Evolutionary conservation across 2,888 invertebrate species (phyloP).

Genomic region (Nudaria mundana): DNA sequence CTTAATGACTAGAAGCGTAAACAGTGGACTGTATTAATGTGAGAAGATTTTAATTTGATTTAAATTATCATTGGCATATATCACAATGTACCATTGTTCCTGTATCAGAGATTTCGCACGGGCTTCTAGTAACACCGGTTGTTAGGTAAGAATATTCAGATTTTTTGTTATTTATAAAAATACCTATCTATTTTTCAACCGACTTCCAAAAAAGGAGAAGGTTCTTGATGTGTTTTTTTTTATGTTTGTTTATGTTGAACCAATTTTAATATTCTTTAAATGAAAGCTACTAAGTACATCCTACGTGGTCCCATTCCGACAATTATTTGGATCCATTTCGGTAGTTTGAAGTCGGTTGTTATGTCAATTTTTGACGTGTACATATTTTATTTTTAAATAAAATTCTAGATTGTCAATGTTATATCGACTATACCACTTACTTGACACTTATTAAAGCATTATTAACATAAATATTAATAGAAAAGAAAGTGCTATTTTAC

Average conservation of each 20-base stretch:
- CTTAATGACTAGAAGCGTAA: slow-evolving; percentile 22
- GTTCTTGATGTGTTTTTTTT: slow-evolving; percentile 12
- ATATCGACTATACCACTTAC: too few relatives aligned
- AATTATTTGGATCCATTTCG: too few relatives aligned
- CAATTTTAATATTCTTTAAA: slow-evolving; percentile 7
- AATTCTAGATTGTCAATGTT: too few relatives aligned
- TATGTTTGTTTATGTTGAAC: slow-evolving; percentile 4
- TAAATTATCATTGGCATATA: slow-evolving; percentile 30
- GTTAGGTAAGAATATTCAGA: slow-evolving; percentile 47
- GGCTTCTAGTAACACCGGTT: slow-evolving; percentile 36
- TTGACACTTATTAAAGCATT: too few relatives aligned
- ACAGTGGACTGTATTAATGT: slow-evolving; percentile 34
- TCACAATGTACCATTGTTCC: slow-evolving; percentile 48
- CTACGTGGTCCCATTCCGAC: too few relatives aligned
- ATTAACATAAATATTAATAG: slow-evolving; percentile 19
- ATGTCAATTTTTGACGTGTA: too few relatives aligned
- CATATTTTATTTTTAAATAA: too few relatives aligned
- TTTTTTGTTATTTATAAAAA: too few relatives aligned
- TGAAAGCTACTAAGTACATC: too few relatives aligned
- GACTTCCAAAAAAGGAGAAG: too few relatives aligned
- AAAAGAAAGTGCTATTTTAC: slow-evolving; percentile 23
- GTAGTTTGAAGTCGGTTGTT: too few relatives aligned
- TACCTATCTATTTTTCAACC: too few relatives aligned
- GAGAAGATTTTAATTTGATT: slow-evolving; percentile 37
- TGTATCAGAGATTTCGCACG: slow-evolving; percentile 50